Conservation (phyloP, 2,113 vertebrate species). For the Oceanodroma tethys region DNA sequence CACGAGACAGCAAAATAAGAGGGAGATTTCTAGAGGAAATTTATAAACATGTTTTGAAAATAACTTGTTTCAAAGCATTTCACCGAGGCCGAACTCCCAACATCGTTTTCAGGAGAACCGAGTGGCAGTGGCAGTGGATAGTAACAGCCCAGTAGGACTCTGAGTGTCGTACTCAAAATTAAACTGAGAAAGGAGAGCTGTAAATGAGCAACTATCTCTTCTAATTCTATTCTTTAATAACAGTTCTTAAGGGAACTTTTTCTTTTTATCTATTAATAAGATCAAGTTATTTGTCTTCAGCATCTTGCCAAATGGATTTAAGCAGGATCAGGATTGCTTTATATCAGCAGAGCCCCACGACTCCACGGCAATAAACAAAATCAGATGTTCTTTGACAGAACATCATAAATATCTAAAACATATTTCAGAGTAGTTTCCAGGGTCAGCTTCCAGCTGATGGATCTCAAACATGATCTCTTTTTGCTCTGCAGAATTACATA, state of each 20-base stretch:
- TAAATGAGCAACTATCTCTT: not conserved
- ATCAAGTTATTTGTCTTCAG: not conserved
- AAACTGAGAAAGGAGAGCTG: not conserved
- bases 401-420: not conserved
- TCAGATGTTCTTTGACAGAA: not conserved
- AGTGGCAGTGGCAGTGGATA: not conserved
- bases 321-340: not conserved
- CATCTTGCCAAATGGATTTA: not conserved
- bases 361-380: not conserved
- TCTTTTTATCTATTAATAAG: not conserved
- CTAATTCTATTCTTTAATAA: not conserved
- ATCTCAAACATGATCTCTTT: not conserved
- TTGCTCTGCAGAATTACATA: not conserved
- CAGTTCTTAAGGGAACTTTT: not conserved
- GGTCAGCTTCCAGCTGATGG: not conserved
- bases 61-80: not conserved
- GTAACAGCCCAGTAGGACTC: not conserved
- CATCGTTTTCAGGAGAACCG: not conserved
- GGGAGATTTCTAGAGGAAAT: not conserved
- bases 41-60: not conserved
- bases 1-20: not conserved
- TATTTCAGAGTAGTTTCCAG: not conserved
- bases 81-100: not conserved
- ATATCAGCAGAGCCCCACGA: not conserved
- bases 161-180: not conserved